A percentile compares a stretch with the other conserved stretches of the same genome.
These are phyloP conservation scores for Nomada flava DNA, from an alignment of 2,888 invertebrate species.

Conservation along the genomic window DNA sequence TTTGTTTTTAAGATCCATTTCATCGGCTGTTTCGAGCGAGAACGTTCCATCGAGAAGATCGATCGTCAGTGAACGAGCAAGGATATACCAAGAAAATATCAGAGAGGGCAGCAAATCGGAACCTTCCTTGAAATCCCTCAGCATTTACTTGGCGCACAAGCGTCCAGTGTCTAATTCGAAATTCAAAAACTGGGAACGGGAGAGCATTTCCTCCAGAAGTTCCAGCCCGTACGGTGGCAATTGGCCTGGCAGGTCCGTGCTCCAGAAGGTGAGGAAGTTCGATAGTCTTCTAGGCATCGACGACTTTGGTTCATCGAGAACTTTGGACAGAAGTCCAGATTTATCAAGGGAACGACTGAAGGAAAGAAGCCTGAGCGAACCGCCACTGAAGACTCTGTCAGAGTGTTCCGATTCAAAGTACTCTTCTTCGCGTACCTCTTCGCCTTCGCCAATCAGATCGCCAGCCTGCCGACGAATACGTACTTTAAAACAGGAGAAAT, in stretches of 20 bases:
- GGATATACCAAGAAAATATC: constrained; percentile 87
- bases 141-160: constrained; percentile 88
- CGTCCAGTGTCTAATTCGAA: constrained; percentile 90
- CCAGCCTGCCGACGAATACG: constrained; percentile 89
- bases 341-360: constrained; percentile 82
- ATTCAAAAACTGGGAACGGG: constrained; percentile 89
- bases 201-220: constrained; percentile 84
- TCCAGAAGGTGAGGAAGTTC: constrained; percentile 80
- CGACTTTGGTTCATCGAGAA: constrained; percentile 80
- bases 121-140: constrained; percentile 86
- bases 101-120: constrained; percentile 85
- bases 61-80: constrained; percentile 89
- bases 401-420: constrained; percentile 55
- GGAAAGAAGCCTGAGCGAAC: constrained; percentile 88
- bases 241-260: constrained; percentile 86
- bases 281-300: constrained; percentile 80
- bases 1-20: constrained; percentile 87
- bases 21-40: constrained; percentile 81
- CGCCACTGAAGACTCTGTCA: constrained; percentile 85
- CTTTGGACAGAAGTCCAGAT: constrained; percentile 81
- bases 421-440: constrained; percentile 83
- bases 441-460: constrained; percentile 87
- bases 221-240: constrained; percentile 87
- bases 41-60: constrained; percentile 84
- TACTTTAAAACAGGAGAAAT: constrained; percentile 80